Conservation (phyloP, 2,797 vertebrate genomes). For the Erpetoichthys calabaricus region DNA sequence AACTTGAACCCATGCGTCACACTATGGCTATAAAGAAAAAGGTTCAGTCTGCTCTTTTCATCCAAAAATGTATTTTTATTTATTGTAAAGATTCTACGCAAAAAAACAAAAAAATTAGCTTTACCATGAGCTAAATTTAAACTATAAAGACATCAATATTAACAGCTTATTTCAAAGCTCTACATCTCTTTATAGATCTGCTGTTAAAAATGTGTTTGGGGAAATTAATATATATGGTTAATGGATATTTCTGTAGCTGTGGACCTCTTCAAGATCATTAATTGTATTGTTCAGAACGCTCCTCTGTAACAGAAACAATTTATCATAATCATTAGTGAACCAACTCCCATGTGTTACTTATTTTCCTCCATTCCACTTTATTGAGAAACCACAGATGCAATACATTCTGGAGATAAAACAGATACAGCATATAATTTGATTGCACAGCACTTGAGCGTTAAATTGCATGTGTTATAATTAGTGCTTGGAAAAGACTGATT, state of each 20-base stretch:
- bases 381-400: constrained; percentile 40
- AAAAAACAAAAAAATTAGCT: too few relatives aligned
- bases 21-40: too few relatives aligned
- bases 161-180: too few relatives aligned
- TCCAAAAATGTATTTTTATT: too few relatives aligned
- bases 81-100: too few relatives aligned
- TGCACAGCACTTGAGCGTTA: constrained; percentile 50
- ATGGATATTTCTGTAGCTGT: constrained; percentile 30
- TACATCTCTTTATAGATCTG: too few relatives aligned
- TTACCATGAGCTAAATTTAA: too few relatives aligned
- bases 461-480: constrained; percentile 43
- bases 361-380: constrained; percentile 26
- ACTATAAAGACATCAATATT: too few relatives aligned
- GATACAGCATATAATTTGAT: constrained; percentile 50
- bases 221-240: constrained; percentile 44
- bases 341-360: constrained; percentile 41
- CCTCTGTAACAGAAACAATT: constrained; percentile 54
- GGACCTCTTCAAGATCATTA: constrained; percentile 53
- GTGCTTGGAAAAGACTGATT: neutral
- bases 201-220: too few relatives aligned
- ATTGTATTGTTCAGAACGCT: constrained; percentile 52
- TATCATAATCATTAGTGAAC: constrained; percentile 46
- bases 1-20: too few relatives aligned
- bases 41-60: too few relatives aligned
- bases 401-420: constrained; percentile 36